Evolutionary conservation across 2,888 invertebrate genomes (phyloP).

Genomic region (Stenolophus ochropezus): DNA sequence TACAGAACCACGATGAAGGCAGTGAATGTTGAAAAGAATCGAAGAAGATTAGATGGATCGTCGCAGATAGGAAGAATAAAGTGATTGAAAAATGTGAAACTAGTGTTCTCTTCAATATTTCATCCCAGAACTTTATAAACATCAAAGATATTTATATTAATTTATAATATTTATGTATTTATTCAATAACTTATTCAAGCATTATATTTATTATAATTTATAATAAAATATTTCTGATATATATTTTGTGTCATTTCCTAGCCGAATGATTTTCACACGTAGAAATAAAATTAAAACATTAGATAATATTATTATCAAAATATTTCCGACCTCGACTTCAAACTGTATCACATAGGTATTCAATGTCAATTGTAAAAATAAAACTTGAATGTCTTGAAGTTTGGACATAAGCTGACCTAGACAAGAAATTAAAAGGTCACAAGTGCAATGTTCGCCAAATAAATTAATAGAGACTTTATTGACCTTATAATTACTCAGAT

Average conservation of each 20-base stretch:
- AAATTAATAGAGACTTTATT: slow-evolving; percentile 20
- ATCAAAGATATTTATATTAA: background rate
- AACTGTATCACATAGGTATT: background rate
- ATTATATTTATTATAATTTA: slow-evolving; percentile 12
- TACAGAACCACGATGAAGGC: slow-evolving; percentile 10
- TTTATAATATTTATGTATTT: slow-evolving; percentile 41
- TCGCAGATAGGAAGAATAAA: background rate
- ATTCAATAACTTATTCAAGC: slow-evolving; percentile 6
- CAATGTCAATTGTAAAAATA: slow-evolving; percentile 16
- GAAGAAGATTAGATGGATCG: background rate
- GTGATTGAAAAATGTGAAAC: slow-evolving; percentile 12
- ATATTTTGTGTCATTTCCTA: no score
- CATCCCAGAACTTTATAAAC: background rate
- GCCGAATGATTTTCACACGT: no score
- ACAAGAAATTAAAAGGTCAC: slow-evolving; percentile 33
- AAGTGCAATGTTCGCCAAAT: slow-evolving; percentile 31
- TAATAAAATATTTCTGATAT: slow-evolving; percentile 7
- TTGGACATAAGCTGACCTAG: slow-evolving; percentile 8
- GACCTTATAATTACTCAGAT: slow-evolving; percentile 39
- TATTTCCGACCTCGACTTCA: slow-evolving; percentile 19
- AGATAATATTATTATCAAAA: background rate
- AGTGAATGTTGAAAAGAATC: background rate
- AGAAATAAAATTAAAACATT: no score
- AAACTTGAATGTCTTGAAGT: slow-evolving; percentile 16
- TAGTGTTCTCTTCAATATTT: background rate